Conservation (phyloP, 2,888 invertebrate species). For the Polyommatus iphigenia region DNA sequence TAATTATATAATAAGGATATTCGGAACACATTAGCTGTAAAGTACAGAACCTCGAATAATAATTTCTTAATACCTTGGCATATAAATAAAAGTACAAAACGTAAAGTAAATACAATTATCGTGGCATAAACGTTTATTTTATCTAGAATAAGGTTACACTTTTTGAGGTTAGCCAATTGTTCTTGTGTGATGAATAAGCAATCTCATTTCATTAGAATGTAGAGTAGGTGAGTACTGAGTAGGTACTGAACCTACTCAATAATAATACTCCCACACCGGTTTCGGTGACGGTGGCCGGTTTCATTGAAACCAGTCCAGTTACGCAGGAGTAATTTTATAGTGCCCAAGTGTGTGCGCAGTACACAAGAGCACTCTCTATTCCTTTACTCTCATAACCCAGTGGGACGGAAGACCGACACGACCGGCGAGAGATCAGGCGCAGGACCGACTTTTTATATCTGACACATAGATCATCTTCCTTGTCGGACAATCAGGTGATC, state of each 20-base stretch:
- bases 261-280: too few species aligned
- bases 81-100: conserved; percentile 16
- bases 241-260: not conserved
- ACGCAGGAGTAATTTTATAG: too few species aligned
- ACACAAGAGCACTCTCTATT: too few species aligned
- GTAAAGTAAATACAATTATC: conserved; percentile 12
- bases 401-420: too few species aligned
- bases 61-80: not conserved
- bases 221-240: not conserved
- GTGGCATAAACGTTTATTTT: conserved; percentile 7
- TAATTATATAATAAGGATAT: not conserved
- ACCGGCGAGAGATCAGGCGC: too few species aligned
- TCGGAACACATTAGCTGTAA: not conserved
- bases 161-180: conserved; percentile 23
- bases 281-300: too few species aligned
- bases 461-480: too few species aligned
- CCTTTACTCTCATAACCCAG: too few species aligned
- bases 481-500: too few species aligned
- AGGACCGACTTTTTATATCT: too few species aligned
- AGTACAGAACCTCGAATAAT: conserved; percentile 15
- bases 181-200: conserved; percentile 3
- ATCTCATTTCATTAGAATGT: not conserved
- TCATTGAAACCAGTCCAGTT: too few species aligned
- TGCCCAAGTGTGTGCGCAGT: too few species aligned
- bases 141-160: conserved; percentile 26